Percentiles rank a stretch among this genome's conserved stretches.
Conservation (phyloP, 1,140 invertebrate species). For the Scaptomyza hsui region DNA sequence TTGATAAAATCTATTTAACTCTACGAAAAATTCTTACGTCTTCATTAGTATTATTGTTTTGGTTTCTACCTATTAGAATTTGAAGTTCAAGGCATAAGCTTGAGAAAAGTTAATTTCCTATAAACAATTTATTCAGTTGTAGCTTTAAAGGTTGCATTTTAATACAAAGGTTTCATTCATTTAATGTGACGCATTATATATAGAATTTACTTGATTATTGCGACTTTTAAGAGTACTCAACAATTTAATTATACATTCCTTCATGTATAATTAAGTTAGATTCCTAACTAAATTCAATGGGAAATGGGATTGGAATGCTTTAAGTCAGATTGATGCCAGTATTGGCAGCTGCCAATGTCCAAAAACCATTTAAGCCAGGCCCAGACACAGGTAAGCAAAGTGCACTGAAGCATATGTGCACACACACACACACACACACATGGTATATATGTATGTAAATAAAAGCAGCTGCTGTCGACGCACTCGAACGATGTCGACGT, state of each 20-base stretch:
- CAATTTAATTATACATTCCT: too few species aligned
- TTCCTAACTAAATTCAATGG: too few species aligned
- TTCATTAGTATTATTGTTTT: too few species aligned
- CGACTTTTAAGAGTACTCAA: too few species aligned
- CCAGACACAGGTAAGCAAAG: constrained; percentile 37
- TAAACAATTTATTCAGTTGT: background rate
- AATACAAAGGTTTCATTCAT: background rate
- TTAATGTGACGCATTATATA: background rate
- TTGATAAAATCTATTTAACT: too few species aligned
- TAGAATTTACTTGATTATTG: too few species aligned
- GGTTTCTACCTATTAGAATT: background rate
- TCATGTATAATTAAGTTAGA: background rate
- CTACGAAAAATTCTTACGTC: too few species aligned
- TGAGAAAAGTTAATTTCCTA: background rate
- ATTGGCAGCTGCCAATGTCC: constrained; percentile 32
- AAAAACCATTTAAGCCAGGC: constrained; percentile 24
- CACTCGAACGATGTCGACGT: constrained; percentile 18
- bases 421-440: constrained; percentile 1
- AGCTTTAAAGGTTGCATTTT: background rate
- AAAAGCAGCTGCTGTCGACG: constrained; percentile 68
- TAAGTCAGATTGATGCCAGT: background rate
- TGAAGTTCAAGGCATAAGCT: background rate
- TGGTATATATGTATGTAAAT: constrained; percentile 40
- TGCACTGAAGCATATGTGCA: constrained; percentile 34
- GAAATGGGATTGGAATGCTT: constrained; percentile 2